Evolutionary conservation across 2,888 invertebrate genomes (phyloP).

Genomic region (Andrena fulva): DNA sequence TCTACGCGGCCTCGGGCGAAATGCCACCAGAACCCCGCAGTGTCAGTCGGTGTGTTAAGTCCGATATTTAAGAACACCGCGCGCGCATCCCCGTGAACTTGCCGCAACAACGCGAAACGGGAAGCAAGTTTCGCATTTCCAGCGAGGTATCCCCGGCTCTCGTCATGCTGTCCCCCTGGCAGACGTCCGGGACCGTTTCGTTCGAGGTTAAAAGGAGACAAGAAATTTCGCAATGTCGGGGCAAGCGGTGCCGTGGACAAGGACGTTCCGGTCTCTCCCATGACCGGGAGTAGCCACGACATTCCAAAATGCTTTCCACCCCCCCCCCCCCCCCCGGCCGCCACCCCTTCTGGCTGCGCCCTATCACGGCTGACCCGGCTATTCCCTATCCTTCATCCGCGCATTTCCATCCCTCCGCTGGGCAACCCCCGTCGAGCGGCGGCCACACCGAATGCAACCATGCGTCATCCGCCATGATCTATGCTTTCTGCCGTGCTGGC

Average conservation of each 20-base stretch:
- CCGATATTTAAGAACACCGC: not conserved
- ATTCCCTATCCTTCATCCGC: constrained; percentile 85
- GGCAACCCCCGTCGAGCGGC: constrained; percentile 58
- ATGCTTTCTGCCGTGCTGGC: constrained; percentile 85
- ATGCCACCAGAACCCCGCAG: no score
- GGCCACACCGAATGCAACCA: constrained; percentile 81
- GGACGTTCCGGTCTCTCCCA: constrained; percentile 62
- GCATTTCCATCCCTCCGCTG: constrained; percentile 79
- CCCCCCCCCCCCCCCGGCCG: constrained; percentile 45
- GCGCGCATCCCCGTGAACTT: not conserved
- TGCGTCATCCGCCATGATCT: constrained; percentile 84
- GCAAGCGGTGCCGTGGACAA: constrained; percentile 53
- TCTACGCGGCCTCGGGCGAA: no score
- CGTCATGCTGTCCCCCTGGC: not conserved
- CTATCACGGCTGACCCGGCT: constrained; percentile 78
- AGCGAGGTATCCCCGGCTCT: constrained; percentile 12
- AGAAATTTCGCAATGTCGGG: constrained; percentile 61
- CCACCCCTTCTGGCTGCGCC: constrained; percentile 55
- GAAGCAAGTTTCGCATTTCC: constrained; percentile 23
- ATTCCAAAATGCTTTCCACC: constrained; percentile 76
- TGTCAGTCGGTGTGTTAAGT: no score
- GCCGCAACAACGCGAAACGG: constrained; percentile 15
- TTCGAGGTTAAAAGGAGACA: constrained; percentile 50
- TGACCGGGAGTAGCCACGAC: constrained; percentile 72
- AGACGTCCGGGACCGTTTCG: constrained; percentile 28